Conservation (phyloP, 2,113 vertebrate genomes). For the human region DNA sequence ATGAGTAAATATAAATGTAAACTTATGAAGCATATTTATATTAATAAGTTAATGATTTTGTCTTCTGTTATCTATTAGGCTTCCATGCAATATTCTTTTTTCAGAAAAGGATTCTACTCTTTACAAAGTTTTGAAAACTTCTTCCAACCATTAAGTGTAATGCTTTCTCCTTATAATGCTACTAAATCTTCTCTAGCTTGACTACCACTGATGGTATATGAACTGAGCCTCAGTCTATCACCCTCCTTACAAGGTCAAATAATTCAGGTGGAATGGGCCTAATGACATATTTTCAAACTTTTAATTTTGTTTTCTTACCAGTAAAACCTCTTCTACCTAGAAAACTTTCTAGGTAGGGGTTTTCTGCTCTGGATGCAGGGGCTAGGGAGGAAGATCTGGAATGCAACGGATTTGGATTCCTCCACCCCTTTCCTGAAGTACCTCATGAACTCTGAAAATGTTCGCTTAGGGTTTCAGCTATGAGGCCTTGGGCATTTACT, state of each 20-base stretch:
- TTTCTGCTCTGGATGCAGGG: not conserved
- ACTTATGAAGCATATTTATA: not conserved
- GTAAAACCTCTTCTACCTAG: not conserved
- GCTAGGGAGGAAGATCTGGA: not conserved
- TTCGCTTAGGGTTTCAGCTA: not conserved
- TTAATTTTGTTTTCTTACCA: constrained; percentile 22
- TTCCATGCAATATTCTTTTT: not conserved
- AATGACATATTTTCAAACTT: not conserved
- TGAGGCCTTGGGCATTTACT: not conserved
- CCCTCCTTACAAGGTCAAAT: not conserved
- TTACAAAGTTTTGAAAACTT: constrained; percentile 1
- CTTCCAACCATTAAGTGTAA: not conserved
- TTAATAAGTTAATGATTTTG: not conserved
- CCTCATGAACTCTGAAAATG: not conserved
- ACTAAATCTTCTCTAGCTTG: not conserved
- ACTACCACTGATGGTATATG: not conserved
- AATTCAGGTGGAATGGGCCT: not conserved
- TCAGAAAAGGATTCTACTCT: not conserved
- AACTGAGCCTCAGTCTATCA: not conserved
- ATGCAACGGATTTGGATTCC: not conserved
- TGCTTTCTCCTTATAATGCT: not conserved
- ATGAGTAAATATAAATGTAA: constrained; percentile 4
- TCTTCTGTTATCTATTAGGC: not conserved
- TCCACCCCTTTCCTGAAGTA: not conserved
- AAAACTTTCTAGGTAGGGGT: not conserved